A percentile compares a stretch with the other conserved stretches of the same genome.
These are phyloP conservation scores for Drosophila bunnanda DNA, from an alignment of 2,888 invertebrate species.

Conservation along the genomic window DNA sequence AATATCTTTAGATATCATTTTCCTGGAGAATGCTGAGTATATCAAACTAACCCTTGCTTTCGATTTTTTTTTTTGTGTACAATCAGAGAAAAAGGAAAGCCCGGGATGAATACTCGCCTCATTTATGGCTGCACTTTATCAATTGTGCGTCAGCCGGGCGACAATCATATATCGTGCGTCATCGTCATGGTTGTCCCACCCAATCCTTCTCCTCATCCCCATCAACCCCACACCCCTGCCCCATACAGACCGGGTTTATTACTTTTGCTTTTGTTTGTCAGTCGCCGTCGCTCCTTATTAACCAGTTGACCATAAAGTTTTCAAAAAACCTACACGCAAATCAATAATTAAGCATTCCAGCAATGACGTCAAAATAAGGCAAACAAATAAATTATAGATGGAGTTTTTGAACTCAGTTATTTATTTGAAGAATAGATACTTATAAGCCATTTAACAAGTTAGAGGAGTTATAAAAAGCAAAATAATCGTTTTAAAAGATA, in stretches of 20 bases:
- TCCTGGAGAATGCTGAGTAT: neutral
- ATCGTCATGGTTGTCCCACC: constrained; percentile 44
- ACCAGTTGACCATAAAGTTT: constrained; percentile 63
- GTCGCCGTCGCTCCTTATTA: constrained; percentile 46
- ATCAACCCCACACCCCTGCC: constrained; percentile 4
- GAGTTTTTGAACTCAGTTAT: neutral
- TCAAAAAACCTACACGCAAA: constrained; percentile 53
- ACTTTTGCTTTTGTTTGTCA: constrained; percentile 48
- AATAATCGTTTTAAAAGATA: too few relatives aligned
- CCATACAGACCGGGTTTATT: constrained; percentile 40
- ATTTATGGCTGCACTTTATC: constrained; percentile 66
- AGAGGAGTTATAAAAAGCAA: too few relatives aligned
- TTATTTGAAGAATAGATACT: neutral
- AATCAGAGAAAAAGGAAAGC: constrained; percentile 9
- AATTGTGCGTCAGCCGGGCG: constrained; percentile 61
- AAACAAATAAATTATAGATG: neutral
- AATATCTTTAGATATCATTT: neutral
- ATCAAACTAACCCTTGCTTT: neutral
- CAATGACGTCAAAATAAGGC: constrained; percentile 42
- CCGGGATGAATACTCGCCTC: constrained; percentile 30
- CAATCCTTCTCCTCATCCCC: constrained; percentile 11
- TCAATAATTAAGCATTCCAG: constrained; percentile 49
- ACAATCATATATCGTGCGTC: constrained; percentile 56
- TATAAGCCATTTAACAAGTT: neutral
- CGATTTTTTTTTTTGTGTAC: constrained; percentile 2